phyloP scores from a whole-genome alignment of 2,113 vertebrate species.

The Brienomyrus brachyistius region DNA sequence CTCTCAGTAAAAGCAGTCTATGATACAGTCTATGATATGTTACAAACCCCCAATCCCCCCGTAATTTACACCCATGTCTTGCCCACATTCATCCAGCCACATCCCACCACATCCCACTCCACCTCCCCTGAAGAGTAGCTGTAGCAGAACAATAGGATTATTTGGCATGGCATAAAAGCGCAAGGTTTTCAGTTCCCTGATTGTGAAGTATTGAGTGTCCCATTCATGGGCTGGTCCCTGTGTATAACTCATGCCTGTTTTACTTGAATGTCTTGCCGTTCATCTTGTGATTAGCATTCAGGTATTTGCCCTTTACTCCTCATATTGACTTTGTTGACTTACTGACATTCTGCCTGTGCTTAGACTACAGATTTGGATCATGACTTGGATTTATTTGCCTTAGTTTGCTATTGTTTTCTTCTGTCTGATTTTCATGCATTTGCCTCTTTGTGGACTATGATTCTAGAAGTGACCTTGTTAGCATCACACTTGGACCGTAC shows the following conservation, averaged over 20 bases:
- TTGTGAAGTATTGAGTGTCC: background rate
- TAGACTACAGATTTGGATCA: background rate
- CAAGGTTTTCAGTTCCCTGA: background rate
- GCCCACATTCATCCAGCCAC: background rate
- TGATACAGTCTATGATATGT: background rate
- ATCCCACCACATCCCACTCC: background rate
- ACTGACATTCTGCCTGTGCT: background rate
- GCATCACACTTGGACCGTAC: background rate
- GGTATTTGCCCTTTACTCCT: background rate
- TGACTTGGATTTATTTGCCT: background rate
- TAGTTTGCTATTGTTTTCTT: background rate
- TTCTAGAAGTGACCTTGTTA: background rate
- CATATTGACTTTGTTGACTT: background rate
- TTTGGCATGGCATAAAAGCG: background rate
- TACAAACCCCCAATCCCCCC: no score
- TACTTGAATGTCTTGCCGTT: background rate
- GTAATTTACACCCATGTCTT: background rate
- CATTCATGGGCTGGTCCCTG: background rate
- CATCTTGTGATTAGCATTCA: background rate
- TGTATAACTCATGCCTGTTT: background rate
- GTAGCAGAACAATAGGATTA: background rate
- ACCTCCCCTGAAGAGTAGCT: background rate
- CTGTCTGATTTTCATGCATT: background rate
- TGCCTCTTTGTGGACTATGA: background rate
- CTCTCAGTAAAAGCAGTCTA: background rate